Conservation (phyloP, 2,888 invertebrate species). For the Portevinia maculata region DNA sequence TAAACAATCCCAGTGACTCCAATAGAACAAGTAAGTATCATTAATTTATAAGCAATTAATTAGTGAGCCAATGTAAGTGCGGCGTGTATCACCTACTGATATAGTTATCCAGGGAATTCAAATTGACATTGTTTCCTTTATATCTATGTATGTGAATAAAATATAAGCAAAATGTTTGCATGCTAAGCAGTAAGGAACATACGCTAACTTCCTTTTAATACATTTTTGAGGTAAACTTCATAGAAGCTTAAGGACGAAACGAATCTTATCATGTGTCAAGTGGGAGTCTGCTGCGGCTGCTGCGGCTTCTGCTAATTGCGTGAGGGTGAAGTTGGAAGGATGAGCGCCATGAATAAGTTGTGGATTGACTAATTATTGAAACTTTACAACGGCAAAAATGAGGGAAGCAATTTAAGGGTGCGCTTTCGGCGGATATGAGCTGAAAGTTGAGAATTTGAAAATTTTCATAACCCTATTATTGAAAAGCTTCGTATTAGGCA, state of each 20-base stretch:
- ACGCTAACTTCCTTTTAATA: slow-evolving; percentile 6
- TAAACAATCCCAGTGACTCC: slow-evolving; percentile 26
- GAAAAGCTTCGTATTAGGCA: too few species aligned
- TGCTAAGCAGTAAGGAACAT: slow-evolving; percentile 33
- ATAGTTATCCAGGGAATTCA: slow-evolving; percentile 32
- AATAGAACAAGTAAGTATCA: slow-evolving; percentile 60
- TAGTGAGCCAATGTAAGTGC: slow-evolving; percentile 30
- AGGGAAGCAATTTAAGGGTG: too few species aligned
- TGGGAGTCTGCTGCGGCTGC: too few species aligned
- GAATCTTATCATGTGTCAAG: neutral
- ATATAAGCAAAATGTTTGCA: slow-evolving; percentile 41
- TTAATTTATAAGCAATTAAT: slow-evolving; percentile 69
- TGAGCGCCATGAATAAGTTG: slow-evolving; percentile 34
- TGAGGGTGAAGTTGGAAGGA: slow-evolving; percentile 5
- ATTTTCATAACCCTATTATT: too few species aligned
- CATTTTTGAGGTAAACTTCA: slow-evolving; percentile 20
- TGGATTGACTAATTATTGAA: slow-evolving; percentile 60
- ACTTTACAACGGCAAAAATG: slow-evolving; percentile 9
- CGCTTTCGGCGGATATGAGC: too few species aligned
- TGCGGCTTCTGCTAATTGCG: slow-evolving; percentile 18
- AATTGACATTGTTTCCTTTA: slow-evolving; percentile 32
- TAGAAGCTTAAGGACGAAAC: slow-evolving; percentile 10
- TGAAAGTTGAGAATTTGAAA: too few species aligned
- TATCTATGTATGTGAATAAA: slow-evolving; percentile 27
- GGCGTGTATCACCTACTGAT: neutral